Evolutionary conservation across 1,140 invertebrate species (phyloP).

Genomic region (Pogonognathellus flavescens): DNA sequence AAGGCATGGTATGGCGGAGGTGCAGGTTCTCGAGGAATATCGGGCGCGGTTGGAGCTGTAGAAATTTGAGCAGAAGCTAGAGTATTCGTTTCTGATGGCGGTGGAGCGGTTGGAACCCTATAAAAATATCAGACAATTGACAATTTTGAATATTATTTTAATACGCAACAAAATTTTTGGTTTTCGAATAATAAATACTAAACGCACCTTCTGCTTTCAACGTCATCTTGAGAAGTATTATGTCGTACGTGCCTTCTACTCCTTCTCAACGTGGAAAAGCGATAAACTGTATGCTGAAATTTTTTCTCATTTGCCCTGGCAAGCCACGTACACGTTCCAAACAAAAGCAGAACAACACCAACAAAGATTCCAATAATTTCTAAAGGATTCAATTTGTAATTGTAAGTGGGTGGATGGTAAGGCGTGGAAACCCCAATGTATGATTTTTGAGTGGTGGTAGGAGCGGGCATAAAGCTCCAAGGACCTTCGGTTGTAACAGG

Average conservation of each 20-base stretch:
- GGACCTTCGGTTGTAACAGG: neutral
- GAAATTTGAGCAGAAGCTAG: constrained; percentile 1
- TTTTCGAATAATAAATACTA: neutral
- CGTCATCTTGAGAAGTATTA: constrained; percentile 5
- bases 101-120: constrained; percentile 27
- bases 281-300: constrained; percentile 59
- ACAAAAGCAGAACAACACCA: constrained; percentile 53
- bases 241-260: neutral
- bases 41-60: constrained; percentile 34
- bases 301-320: constrained; percentile 60
- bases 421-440: constrained; percentile 57
- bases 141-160: neutral
- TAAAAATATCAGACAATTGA: neutral
- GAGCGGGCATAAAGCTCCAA: neutral
- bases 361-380: constrained; percentile 55
- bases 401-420: constrained; percentile 49
- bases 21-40: constrained; percentile 11
- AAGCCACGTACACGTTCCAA: constrained; percentile 59
- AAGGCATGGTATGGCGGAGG: constrained; percentile 55
- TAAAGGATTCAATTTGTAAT: constrained; percentile 49
- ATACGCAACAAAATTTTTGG: neutral
- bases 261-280: constrained; percentile 56
- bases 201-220: constrained; percentile 3
- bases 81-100: constrained; percentile 27
- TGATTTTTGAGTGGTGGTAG: constrained; percentile 16